A percentile compares a stretch with the other conserved stretches of the same genome.
These are phyloP conservation scores for Ifrita kowaldi DNA, from an alignment of 2,113 vertebrate genomes.

Conservation along the genomic window DNA sequence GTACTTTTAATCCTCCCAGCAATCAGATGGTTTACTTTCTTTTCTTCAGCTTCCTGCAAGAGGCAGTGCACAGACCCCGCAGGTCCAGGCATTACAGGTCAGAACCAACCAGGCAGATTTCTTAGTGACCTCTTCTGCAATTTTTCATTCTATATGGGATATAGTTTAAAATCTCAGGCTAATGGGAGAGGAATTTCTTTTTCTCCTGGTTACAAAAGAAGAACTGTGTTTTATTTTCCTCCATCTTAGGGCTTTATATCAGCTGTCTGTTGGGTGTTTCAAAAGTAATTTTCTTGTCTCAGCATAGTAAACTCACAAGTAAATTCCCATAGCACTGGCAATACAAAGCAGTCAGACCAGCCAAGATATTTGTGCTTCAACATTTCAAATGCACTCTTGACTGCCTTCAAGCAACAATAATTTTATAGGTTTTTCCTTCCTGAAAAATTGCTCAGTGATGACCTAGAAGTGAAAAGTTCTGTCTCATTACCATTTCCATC, in stretches of 20 bases:
- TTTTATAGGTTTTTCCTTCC: slow-evolving; percentile 28
- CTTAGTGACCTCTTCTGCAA: not conserved
- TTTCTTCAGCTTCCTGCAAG: not conserved
- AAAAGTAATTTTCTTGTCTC: slow-evolving; percentile 20
- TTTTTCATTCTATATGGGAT: not conserved
- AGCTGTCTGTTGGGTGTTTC: not conserved
- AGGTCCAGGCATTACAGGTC: not conserved
- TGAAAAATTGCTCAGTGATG: slow-evolving; percentile 28
- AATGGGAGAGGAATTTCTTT: not conserved
- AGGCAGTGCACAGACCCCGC: not conserved
- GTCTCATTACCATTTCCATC: slow-evolving; percentile 26
- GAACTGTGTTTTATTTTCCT: not conserved
- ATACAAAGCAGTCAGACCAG: slow-evolving; percentile 15
- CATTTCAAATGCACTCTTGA: slow-evolving; percentile 7
- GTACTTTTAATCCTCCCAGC: not conserved
- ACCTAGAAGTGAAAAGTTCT: slow-evolving; percentile 33
- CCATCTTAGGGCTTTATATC: not conserved
- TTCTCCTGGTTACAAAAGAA: not conserved
- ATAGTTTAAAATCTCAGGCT: not conserved
- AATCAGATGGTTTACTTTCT: not conserved
- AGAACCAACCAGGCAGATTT: not conserved
- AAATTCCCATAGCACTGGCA: not conserved
- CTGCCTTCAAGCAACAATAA: slow-evolving; percentile 9
- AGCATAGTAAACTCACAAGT: not conserved
- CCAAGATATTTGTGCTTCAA: slow-evolving; percentile 19